Conservation (phyloP, 2,888 invertebrate species). For the Stenoptilia bipunctidactyla region DNA sequence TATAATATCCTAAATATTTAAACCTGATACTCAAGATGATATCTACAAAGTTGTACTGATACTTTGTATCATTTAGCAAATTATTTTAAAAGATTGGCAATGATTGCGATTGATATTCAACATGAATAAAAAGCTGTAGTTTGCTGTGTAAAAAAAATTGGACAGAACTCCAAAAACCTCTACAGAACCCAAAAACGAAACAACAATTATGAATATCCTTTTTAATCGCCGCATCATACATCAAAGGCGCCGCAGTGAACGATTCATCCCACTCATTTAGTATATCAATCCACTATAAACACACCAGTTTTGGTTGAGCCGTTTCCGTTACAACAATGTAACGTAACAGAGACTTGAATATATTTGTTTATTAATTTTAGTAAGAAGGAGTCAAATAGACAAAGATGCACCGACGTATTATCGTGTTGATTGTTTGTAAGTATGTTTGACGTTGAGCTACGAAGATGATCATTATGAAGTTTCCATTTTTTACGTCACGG, state of each 20-base stretch:
- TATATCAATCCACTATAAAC: conserved; percentile 33
- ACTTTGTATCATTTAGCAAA: too few relatives aligned
- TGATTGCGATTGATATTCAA: too few relatives aligned
- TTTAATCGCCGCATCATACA: conserved; percentile 38
- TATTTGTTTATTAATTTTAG: too few relatives aligned
- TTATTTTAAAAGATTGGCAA: too few relatives aligned
- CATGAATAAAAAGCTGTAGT: too few relatives aligned
- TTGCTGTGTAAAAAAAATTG: too few relatives aligned
- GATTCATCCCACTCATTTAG: conserved; percentile 62
- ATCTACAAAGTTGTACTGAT: too few relatives aligned
- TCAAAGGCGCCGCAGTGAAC: conserved; percentile 59
- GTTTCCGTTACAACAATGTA: conserved; percentile 1
- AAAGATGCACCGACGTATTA: conserved; percentile 56
- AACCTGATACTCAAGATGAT: too few relatives aligned
- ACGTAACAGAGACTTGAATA: too few relatives aligned
- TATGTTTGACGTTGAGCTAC: conserved; percentile 16
- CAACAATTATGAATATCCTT: conserved; percentile 43
- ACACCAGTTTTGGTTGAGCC: conserved; percentile 28
- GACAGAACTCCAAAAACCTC: conserved; percentile 19
- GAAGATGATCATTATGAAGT: conserved; percentile 13
- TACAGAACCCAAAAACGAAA: conserved; percentile 28
- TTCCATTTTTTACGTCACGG: too few relatives aligned
- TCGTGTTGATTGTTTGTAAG: conserved; percentile 35
- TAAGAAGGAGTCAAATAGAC: conserved; percentile 41
- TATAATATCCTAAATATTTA: too few relatives aligned